Evolutionary conservation across 2,113 vertebrate species (phyloP).

Genomic region (Neomonachus schauinslandi): DNA sequence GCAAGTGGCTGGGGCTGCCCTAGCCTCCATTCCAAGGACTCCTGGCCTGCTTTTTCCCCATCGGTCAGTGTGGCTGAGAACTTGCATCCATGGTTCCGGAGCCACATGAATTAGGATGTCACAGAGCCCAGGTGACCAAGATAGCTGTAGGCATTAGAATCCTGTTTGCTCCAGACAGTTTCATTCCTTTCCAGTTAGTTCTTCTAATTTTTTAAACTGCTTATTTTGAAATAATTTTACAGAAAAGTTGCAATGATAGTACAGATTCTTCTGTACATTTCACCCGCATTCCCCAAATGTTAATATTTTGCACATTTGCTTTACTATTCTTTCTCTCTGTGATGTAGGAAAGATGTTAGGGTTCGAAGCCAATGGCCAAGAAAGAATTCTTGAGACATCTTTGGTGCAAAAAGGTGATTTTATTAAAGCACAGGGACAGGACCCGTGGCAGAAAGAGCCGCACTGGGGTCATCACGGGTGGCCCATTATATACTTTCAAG

Average conservation of each 20-base stretch:
- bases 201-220: not conserved
- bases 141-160: not conserved
- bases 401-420: too few relatives aligned
- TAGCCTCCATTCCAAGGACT: fast-evolving
- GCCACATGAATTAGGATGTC: not conserved
- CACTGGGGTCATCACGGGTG: too few relatives aligned
- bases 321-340: not conserved
- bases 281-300: not conserved
- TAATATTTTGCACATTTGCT: not conserved
- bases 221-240: constrained; percentile 1
- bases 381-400: too few relatives aligned
- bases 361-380: too few relatives aligned
- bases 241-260: not conserved
- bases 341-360: too few relatives aligned
- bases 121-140: not conserved
- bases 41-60: too few relatives aligned
- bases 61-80: not conserved
- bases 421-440: too few relatives aligned
- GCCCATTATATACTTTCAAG: too few relatives aligned
- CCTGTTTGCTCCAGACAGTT: not conserved
- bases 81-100: not conserved
- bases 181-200: not conserved
- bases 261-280: not conserved
- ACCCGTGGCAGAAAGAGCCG: too few relatives aligned
- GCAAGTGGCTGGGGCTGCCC: not conserved